phyloP scores from a whole-genome alignment of 2,888 invertebrate species.

The Tromatobia lineatoria region DNA sequence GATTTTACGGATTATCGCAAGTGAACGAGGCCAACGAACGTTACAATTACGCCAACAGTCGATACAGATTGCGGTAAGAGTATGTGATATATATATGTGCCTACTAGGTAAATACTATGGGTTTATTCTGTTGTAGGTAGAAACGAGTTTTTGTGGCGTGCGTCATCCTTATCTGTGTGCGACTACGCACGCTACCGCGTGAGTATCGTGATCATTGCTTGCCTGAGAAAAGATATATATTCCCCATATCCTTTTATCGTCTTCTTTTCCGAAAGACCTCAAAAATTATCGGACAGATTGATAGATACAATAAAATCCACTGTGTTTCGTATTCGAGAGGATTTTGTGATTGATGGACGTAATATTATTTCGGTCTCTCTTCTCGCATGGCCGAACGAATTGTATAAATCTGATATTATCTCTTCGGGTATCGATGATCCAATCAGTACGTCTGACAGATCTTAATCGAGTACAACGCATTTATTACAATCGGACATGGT shows the following conservation, averaged over 20 bases:
- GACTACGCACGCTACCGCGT: conserved; percentile 51
- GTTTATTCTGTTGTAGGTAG: conserved; percentile 45
- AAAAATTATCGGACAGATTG: conserved; percentile 12
- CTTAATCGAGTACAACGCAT: not conserved
- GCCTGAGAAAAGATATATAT: conserved; percentile 3
- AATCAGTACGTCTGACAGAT: not conserved
- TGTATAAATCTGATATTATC: not conserved
- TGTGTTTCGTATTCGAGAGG: not conserved
- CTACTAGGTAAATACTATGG: conserved; percentile 28
- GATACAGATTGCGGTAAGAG: conserved; percentile 58
- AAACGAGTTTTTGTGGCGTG: conserved; percentile 66
- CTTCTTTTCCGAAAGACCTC: conserved; percentile 9
- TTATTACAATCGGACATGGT: not conserved
- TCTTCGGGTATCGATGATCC: conserved; percentile 20
- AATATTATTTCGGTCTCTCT: conserved; percentile 5
- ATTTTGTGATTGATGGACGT: conserved; percentile 1
- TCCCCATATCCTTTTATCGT: not conserved
- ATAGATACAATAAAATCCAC: not conserved
- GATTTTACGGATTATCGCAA: conserved; percentile 29
- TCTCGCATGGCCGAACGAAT: not conserved
- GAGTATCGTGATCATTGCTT: conserved; percentile 33
- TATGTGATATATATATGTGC: conserved; percentile 13
- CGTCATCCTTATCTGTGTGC: conserved; percentile 66
- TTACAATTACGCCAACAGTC: conserved; percentile 57
- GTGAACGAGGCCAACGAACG: conserved; percentile 59